These are phyloP conservation scores for Habrosyne pyritoides DNA, from an alignment of 2,888 invertebrate species.

Conservation along the genomic window DNA sequence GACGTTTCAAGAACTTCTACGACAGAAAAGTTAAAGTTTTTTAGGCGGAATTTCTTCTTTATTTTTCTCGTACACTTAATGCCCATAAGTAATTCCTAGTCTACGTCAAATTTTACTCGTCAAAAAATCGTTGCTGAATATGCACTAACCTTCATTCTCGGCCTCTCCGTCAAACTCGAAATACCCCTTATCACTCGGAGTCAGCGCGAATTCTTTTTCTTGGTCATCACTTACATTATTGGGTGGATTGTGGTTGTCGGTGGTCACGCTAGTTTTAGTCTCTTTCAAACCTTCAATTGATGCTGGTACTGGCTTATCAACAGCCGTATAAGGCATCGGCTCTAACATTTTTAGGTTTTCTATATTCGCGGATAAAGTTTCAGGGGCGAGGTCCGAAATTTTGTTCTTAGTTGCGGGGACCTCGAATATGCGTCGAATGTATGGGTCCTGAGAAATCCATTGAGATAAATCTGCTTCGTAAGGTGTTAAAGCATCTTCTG, in stretches of 20 bases:
- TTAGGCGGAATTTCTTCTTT: too few relatives aligned
- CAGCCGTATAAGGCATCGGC: not conserved
- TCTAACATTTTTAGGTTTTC: not conserved
- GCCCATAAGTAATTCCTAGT: too few relatives aligned
- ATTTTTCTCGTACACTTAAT: too few relatives aligned
- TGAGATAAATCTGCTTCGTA: constrained; percentile 37
- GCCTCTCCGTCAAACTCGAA: constrained; percentile 35
- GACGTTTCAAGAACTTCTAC: constrained; percentile 15
- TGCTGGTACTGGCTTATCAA: not conserved
- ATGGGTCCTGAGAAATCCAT: constrained; percentile 35
- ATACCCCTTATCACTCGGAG: constrained; percentile 55
- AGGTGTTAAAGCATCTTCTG: constrained; percentile 22
- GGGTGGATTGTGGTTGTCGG: too few relatives aligned
- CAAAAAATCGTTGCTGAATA: not conserved
- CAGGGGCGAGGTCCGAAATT: not conserved
- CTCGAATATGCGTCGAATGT: constrained; percentile 27
- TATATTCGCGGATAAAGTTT: not conserved
- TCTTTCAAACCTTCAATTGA: too few relatives aligned
- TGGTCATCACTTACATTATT: constrained; percentile 15
- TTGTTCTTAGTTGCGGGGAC: constrained; percentile 12
- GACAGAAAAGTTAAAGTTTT: constrained; percentile 1
- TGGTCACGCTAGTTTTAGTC: not conserved
- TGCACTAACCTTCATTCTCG: constrained; percentile 36
- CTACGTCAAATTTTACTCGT: too few relatives aligned
- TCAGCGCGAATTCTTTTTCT: constrained; percentile 49